Percentiles rank a stretch among this genome's conserved stretches.
Conservation (phyloP, 2,113 vertebrate species). For the Camarhynchus parvulus region DNA sequence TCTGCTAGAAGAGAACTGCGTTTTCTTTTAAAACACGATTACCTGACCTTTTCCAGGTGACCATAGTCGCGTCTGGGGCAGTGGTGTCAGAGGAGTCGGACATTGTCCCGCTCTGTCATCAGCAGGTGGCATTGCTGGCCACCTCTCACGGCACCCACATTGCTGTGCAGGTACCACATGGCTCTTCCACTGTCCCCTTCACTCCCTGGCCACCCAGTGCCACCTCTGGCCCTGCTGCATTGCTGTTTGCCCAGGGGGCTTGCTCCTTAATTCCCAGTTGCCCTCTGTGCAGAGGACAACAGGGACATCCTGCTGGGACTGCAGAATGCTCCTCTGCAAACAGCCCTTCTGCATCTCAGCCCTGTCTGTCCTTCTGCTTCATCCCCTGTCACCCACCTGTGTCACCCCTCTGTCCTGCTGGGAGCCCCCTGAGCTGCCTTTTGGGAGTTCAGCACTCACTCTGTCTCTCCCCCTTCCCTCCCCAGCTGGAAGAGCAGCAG, state of each 20-base stretch:
- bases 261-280: neutral
- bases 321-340: neutral
- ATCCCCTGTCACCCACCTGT: neutral
- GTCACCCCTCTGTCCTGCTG: neutral
- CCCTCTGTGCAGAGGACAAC: neutral
- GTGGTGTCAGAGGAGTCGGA: constrained; percentile 57
- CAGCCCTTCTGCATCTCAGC: neutral
- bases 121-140: constrained; percentile 81
- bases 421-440: neutral
- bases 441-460: neutral
- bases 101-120: constrained; percentile 60
- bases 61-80: constrained; percentile 74
- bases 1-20: neutral
- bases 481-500: constrained; percentile 80
- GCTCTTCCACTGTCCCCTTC: neutral
- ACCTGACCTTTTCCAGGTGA: constrained; percentile 63
- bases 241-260: rapidly evolving
- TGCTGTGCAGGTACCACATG: constrained; percentile 72
- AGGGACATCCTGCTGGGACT: neutral
- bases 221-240: neutral
- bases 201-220: rapidly evolving
- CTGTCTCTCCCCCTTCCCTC: neutral
- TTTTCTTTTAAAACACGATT: neutral
- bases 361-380: neutral
- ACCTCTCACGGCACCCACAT: constrained; percentile 76